Base-by-base conservation (phyloP, 2,888 invertebrate species). In the Dynastes grantii region DNA sequence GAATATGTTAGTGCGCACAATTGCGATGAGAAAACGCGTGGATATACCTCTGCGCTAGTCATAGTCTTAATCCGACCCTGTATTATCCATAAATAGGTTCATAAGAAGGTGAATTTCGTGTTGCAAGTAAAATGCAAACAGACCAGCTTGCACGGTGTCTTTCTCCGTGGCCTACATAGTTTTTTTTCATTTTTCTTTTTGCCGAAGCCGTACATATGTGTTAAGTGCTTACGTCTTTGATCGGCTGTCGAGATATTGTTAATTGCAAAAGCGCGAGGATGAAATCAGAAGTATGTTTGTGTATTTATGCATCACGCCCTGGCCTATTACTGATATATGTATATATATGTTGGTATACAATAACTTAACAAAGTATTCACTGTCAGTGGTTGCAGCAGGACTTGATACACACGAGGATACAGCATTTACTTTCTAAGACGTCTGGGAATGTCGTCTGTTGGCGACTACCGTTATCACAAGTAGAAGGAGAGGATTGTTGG, bases 401-500 rank as follows among this genome's bases (percentile, higher is more conserved):
- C 8, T 45, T 11, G 45, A 45, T 8, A 45, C 9, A 11, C 2
- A 49, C 22, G 51, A 13, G 27, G 4, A 27, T 11, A 13, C 29
- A 51, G 11, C 29, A 29, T 68, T 29, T 29, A 73, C 51, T 73
- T 58, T 73, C 51, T 37, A 29, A 40, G 2, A 61, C 37, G 73
- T 58, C 73, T 29, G 58, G 22, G 16, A 40, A 58, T 58, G 37
- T 16, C 40, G 51, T 61, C 55, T 40, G 2, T 11, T 29, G 68
- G 68, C 68, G 51, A 68, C 29, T 68, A 51, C n/a, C 29, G 29
- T 68, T 68, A 68, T 68, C 68, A 13, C 51, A 13, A n/a, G 22
- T 29, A 11, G 45, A 51, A 68, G 29, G 0, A 51, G 68, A 27
- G 22, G 4, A 49, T 68, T 68, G 51, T 51, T 27, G n/a, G 68